Evolutionary conservation across 2,113 vertebrate genomes (phyloP).

Genomic region (Thamnaconus septentrionalis): DNA sequence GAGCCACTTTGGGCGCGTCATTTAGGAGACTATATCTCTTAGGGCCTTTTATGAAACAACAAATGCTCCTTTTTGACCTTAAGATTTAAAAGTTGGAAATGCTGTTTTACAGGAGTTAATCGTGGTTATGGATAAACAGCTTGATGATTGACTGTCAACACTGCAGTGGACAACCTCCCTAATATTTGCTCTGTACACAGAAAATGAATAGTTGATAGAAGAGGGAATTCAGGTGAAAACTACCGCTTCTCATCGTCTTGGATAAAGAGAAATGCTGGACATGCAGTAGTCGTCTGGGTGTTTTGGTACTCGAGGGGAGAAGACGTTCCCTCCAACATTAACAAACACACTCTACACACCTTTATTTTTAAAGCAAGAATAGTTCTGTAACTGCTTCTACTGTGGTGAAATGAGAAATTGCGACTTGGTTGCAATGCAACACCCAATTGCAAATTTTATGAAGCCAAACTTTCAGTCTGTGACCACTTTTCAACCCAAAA

Average conservation of each 20-base stretch:
- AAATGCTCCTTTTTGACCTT: slow-evolving; percentile 18
- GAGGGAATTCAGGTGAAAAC: slow-evolving; percentile 34
- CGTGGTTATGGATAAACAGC: slow-evolving; percentile 47
- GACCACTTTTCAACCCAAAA: neutral
- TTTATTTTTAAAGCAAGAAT: too few species aligned
- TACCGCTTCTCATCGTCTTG: slow-evolving; percentile 56
- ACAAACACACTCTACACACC: slow-evolving; percentile 2
- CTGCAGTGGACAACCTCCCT: slow-evolving; percentile 55
- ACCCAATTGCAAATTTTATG: neutral
- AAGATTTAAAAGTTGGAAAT: slow-evolving; percentile 33
- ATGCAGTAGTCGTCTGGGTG: slow-evolving; percentile 13
- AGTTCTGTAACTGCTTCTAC: too few species aligned
- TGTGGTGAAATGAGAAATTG: too few species aligned
- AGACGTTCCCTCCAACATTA: slow-evolving; percentile 24
- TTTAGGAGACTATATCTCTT: slow-evolving; percentile 66
- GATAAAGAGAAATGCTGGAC: slow-evolving; percentile 48
- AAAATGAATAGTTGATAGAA: slow-evolving; percentile 33
- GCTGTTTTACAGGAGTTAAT: slow-evolving; percentile 34
- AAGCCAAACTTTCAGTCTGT: neutral
- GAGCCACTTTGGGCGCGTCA: slow-evolving; percentile 3
- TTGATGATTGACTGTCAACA: slow-evolving; percentile 14
- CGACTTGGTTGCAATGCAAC: neutral
- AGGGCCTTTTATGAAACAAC: slow-evolving; percentile 39
- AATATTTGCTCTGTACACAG: slow-evolving; percentile 57
- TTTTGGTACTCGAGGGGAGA: slow-evolving; percentile 28